Evolutionary conservation across 2,113 vertebrate genomes (phyloP).

Genomic region (Falco punctatus): DNA sequence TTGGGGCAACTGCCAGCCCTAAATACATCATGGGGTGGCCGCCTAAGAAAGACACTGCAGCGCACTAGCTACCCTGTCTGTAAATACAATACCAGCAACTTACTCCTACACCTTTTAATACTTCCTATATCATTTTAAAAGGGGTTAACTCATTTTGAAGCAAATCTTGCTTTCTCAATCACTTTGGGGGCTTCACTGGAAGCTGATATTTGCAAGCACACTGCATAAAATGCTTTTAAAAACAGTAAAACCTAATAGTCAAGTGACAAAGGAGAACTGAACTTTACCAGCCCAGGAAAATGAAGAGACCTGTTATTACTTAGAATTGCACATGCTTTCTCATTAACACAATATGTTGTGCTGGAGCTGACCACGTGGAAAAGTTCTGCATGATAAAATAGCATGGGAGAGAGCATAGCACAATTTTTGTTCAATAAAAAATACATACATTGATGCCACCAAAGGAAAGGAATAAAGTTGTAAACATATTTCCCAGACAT

Average conservation of each 20-base stretch:
- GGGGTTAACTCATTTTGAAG: neutral
- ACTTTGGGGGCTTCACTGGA: neutral
- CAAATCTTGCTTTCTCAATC: neutral
- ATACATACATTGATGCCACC: conserved; percentile 1
- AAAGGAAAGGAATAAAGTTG: conserved; percentile 46
- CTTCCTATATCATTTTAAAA: neutral
- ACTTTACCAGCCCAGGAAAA: neutral
- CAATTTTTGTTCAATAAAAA: conserved; percentile 21
- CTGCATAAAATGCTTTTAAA: neutral
- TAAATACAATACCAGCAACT: neutral
- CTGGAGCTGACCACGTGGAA: neutral
- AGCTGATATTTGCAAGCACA: neutral
- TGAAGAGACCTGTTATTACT: conserved; percentile 14
- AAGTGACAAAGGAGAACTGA: neutral
- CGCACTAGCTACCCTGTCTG: accelerated
- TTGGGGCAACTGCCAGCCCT: neutral
- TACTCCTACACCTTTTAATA: neutral
- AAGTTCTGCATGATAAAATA: conserved; percentile 30
- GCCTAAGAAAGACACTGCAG: neutral
- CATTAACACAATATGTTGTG: neutral
- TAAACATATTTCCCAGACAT: conserved; percentile 58
- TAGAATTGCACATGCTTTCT: conserved; percentile 24
- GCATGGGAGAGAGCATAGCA: neutral
- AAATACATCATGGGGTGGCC: accelerated
- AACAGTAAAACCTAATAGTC: neutral